Conservation (phyloP, 2,888 invertebrate species). For the Acanthosoma haemorrhoidale region DNA sequence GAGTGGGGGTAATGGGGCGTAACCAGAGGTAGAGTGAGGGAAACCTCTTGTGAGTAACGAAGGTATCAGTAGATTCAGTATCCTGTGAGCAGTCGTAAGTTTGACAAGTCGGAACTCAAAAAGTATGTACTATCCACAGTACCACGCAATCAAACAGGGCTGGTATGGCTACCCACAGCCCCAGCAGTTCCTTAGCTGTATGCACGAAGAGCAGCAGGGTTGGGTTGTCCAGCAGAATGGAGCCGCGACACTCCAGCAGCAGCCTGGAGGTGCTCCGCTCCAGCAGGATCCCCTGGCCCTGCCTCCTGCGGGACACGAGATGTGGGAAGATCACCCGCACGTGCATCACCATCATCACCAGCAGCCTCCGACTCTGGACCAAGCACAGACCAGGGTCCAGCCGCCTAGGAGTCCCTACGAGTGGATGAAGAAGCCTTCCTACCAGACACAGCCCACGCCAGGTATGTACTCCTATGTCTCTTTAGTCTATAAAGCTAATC, state of each 20-base stretch:
- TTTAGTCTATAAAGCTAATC: neutral
- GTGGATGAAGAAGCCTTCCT: conserved; percentile 88
- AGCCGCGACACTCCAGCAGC: neutral
- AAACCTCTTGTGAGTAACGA: too few species aligned
- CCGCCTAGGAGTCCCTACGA: conserved; percentile 77
- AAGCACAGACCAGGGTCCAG: conserved; percentile 56
- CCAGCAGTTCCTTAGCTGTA: conserved; percentile 41
- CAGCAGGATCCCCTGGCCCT: conserved; percentile 34
- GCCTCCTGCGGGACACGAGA: conserved; percentile 28
- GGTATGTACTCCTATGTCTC: conserved; percentile 54
- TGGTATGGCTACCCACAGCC: conserved; percentile 48
- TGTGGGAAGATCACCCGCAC: conserved; percentile 28
- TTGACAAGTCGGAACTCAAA: neutral
- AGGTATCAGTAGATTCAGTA: too few species aligned
- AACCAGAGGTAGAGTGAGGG: neutral
- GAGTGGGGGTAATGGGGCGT: neutral
- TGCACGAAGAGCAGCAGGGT: conserved; percentile 38
- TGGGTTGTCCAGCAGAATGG: conserved; percentile 30
- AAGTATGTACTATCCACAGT: conserved; percentile 37
- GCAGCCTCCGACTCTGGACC: conserved; percentile 44
- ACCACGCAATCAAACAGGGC: conserved; percentile 35
- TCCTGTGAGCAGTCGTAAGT: neutral
- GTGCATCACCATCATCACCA: conserved; percentile 39
- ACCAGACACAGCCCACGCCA: conserved; percentile 77
- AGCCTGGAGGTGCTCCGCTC: conserved; percentile 12